These are phyloP conservation scores for Chinchilla lanigera DNA, from an alignment of 2,113 vertebrate species.

Conservation along the genomic window DNA sequence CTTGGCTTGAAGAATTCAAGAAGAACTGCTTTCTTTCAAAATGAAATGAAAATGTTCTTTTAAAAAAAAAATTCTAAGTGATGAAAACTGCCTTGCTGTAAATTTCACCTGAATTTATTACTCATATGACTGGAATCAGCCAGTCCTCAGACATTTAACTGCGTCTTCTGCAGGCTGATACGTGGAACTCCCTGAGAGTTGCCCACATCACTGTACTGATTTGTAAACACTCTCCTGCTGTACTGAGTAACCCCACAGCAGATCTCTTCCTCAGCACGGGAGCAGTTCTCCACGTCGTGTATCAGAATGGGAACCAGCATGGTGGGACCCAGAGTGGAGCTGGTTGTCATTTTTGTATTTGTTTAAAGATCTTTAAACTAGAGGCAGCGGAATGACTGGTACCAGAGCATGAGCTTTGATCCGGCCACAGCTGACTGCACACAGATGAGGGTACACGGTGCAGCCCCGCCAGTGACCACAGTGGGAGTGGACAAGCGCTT, in stretches of 20 bases:
- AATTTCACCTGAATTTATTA: conserved; percentile 52
- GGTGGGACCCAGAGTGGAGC: not conserved
- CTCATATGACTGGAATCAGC: not conserved
- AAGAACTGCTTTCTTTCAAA: conserved; percentile 54
- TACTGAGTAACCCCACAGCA: not conserved
- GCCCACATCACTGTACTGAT: not conserved
- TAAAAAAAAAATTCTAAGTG: conserved; percentile 35
- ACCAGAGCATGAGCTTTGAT: not conserved
- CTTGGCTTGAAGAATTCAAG: conserved; percentile 49
- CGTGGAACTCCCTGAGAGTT: not conserved
- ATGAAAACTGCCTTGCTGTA: conserved; percentile 54
- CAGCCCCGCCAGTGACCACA: not conserved
- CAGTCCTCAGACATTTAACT: not conserved
- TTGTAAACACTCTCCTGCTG: not conserved
- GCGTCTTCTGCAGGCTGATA: not conserved
- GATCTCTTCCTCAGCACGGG: not conserved
- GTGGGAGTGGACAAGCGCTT: not conserved
- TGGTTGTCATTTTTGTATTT: not conserved
- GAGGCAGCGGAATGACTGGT: not conserved
- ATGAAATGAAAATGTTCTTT: conserved; percentile 34
- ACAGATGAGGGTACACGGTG: not conserved
- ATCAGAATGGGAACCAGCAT: not conserved
- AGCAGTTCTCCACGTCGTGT: not conserved
- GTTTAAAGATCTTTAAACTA: not conserved
- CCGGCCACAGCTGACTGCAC: not conserved